Conservation (phyloP, 2,888 invertebrate species). For the Calameuta filiformis region DNA sequence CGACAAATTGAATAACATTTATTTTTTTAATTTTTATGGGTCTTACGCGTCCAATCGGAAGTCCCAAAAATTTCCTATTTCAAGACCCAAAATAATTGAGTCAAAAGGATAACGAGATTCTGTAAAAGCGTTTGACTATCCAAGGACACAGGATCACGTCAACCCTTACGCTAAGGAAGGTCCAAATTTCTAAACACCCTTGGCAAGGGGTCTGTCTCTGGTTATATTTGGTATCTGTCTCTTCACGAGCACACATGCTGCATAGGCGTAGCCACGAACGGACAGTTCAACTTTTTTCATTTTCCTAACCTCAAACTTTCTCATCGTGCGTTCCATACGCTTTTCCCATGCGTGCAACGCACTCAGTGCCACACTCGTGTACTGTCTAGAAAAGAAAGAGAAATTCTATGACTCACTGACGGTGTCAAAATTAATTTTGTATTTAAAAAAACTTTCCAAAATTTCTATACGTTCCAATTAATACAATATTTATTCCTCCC, state of each 20-base stretch:
- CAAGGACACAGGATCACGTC: background rate
- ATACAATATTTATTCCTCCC: background rate
- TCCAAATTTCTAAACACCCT: constrained; percentile 60
- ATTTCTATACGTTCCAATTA: background rate
- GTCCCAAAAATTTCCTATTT: background rate
- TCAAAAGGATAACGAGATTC: background rate
- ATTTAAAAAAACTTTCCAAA: background rate
- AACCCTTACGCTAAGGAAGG: constrained; percentile 31
- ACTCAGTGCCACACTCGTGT: background rate
- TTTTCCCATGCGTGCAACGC: background rate
- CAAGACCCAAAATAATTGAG: background rate
- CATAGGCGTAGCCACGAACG: constrained; percentile 49
- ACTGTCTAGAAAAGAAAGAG: background rate
- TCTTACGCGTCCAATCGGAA: background rate
- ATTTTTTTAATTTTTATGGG: background rate
- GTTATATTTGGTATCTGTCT: constrained; percentile 63
- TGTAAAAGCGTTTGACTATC: background rate
- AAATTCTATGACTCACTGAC: background rate
- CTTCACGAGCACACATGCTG: constrained; percentile 52
- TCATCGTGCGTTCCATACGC: background rate
- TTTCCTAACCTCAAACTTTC: background rate
- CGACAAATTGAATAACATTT: too few species aligned
- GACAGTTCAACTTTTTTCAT: constrained; percentile 7
- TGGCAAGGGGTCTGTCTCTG: constrained; percentile 59
- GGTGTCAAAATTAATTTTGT: background rate